Conservation (phyloP, 2,888 invertebrate species). For the Neoscelio sp. region DNA sequence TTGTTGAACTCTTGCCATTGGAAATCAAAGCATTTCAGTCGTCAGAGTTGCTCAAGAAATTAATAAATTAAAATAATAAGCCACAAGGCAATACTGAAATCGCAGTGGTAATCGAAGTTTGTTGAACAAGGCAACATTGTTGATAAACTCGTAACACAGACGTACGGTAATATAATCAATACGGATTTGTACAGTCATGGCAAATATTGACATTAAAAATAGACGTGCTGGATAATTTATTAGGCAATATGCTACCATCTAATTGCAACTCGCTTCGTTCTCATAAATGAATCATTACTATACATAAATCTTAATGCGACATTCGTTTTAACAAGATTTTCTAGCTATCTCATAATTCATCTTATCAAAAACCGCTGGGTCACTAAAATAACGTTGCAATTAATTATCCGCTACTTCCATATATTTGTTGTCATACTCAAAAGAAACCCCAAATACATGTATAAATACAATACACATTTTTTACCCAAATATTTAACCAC, state of each 20-base stretch:
- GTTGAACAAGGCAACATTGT: slow-evolving; percentile 11
- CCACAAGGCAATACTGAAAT: slow-evolving; percentile 4
- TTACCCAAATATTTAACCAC: too few relatives aligned
- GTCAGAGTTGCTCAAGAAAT: slow-evolving; percentile 11
- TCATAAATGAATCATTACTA: too few relatives aligned
- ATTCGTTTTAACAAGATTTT: too few relatives aligned
- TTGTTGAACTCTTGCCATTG: too few relatives aligned
- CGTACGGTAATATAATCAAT: slow-evolving; percentile 1
- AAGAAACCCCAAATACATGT: too few relatives aligned
- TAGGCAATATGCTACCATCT: background rate
- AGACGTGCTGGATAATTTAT: slow-evolving; percentile 1
- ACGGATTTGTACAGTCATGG: background rate
- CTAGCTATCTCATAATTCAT: slow-evolving; percentile 1
- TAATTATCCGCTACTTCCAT: too few relatives aligned
- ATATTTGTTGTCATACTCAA: too few relatives aligned
- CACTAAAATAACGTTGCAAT: too few relatives aligned
- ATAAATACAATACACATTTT: too few relatives aligned
- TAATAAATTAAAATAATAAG: slow-evolving; percentile 1
- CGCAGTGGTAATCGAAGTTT: slow-evolving; percentile 8
- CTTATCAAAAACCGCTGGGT: too few relatives aligned
- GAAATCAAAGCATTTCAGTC: too few relatives aligned
- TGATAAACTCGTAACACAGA: slow-evolving; percentile 13
- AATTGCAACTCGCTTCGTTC: slow-evolving; percentile 30
- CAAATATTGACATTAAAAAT: slow-evolving; percentile 5
- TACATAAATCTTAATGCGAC: too few relatives aligned